Evolutionary conservation across 1,140 invertebrate species (phyloP).

Genomic region (Neodiprion lecontei): DNA sequence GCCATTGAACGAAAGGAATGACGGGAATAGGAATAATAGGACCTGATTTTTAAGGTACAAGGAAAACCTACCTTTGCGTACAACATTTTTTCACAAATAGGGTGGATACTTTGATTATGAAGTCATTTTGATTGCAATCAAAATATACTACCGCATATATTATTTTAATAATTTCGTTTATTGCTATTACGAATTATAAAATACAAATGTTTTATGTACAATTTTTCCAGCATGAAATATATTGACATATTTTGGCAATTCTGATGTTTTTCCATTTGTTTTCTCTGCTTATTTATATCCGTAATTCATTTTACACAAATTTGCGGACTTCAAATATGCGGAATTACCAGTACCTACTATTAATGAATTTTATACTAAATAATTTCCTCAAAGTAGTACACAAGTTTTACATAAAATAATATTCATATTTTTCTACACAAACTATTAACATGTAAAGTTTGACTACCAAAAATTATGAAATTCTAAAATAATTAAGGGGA

Average conservation of each 20-base stretch:
- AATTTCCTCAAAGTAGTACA: no score
- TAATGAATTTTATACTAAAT: no score
- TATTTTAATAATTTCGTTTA: conserved; percentile 32
- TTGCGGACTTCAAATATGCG: no score
- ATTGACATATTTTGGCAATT: conserved; percentile 54
- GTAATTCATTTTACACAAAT: no score
- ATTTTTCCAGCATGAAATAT: conserved; percentile 51
- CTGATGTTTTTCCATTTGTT: not conserved
- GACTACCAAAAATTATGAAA: no score
- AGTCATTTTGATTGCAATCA: not conserved
- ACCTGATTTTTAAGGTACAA: conserved; percentile 7
- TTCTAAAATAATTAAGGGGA: no score
- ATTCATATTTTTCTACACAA: no score
- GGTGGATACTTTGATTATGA: not conserved
- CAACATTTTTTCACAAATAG: not conserved
- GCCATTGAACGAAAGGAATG: not conserved
- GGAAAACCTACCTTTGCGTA: not conserved
- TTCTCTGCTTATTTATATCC: no score
- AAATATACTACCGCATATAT: conserved; percentile 32
- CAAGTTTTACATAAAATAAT: no score
- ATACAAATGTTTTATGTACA: conserved; percentile 48
- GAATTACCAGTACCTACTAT: no score
- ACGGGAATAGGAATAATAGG: not conserved
- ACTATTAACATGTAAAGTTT: no score
- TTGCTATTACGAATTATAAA: conserved; percentile 43